These are phyloP conservation scores for Drosophila atroscutellata DNA, from an alignment of 2,888 invertebrate species.

Conservation along the genomic window DNA sequence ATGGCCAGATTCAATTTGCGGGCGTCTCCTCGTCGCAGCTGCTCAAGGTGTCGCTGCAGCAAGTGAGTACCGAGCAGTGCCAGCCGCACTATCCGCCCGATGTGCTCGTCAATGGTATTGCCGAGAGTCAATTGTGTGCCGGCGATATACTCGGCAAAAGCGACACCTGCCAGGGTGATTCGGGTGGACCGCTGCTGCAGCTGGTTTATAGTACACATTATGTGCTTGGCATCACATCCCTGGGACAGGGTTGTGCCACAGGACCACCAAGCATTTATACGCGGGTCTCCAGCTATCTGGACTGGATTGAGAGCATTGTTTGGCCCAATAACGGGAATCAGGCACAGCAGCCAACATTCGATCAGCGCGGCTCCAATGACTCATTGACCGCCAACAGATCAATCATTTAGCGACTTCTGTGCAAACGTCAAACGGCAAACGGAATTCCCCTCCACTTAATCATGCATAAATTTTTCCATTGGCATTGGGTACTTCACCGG, in stretches of 20 bases:
- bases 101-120: constrained; percentile 40
- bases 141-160: constrained; percentile 46
- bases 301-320: constrained; percentile 78
- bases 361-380: constrained; percentile 29
- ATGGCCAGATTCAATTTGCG: constrained; percentile 86
- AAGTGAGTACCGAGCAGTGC: constrained; percentile 36
- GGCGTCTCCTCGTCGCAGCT: constrained; percentile 58
- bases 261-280: constrained; percentile 79
- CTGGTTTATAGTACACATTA: not conserved
- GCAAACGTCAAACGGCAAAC: not conserved
- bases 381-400: too few relatives aligned
- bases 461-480: not conserved
- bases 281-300: constrained; percentile 72
- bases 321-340: constrained; percentile 58
- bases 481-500: not conserved
- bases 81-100: constrained; percentile 26
- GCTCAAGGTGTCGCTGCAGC: constrained; percentile 54
- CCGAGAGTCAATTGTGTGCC: constrained; percentile 57
- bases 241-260: constrained; percentile 75
- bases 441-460: not conserved
- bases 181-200: constrained; percentile 64
- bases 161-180: constrained; percentile 74
- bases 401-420: not conserved
- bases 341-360: constrained; percentile 35
- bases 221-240: constrained; percentile 68